Conservation (phyloP, 2,113 vertebrate species). For the Lagopus leucura region DNA sequence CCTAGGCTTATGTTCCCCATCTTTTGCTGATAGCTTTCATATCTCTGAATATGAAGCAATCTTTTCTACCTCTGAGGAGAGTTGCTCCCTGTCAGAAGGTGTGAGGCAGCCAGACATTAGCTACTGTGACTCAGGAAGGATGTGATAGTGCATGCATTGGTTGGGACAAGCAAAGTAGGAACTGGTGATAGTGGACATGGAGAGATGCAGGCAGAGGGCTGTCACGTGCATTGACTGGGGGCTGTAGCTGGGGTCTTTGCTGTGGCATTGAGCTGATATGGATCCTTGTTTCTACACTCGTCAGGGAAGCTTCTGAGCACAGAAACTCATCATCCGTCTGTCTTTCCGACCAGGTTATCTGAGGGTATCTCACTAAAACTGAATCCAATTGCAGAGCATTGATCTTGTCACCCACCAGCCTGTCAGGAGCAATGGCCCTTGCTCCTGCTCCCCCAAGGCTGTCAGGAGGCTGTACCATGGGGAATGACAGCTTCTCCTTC, state of each 20-base stretch:
- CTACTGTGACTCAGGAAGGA: not conserved
- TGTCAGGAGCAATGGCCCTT: not conserved
- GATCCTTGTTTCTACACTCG: not conserved
- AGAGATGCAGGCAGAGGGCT: not conserved
- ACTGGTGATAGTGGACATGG: not conserved
- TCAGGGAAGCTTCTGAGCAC: not conserved
- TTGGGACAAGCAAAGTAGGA: not conserved
- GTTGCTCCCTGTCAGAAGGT: not conserved
- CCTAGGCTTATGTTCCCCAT: not conserved
- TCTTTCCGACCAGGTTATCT: slow-evolving; percentile 10
- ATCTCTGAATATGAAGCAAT: not conserved
- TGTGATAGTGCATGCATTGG: not conserved
- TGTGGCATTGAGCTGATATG: not conserved
- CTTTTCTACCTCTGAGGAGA: not conserved
- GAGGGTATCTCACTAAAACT: slow-evolving; percentile 5
- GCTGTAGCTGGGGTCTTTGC: not conserved
- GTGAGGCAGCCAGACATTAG: not conserved
- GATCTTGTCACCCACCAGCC: not conserved
- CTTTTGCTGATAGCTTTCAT: not conserved
- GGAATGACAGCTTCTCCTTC: not conserved
- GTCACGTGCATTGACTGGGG: fast-evolving
- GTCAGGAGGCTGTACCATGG: not conserved
- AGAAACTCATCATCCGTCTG: not conserved
- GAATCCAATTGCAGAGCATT: slow-evolving; percentile 19
- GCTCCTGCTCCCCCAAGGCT: not conserved